Evolutionary conservation across 2,113 vertebrate genomes (phyloP).

Genomic region (mouse (Mus musculus)): DNA sequence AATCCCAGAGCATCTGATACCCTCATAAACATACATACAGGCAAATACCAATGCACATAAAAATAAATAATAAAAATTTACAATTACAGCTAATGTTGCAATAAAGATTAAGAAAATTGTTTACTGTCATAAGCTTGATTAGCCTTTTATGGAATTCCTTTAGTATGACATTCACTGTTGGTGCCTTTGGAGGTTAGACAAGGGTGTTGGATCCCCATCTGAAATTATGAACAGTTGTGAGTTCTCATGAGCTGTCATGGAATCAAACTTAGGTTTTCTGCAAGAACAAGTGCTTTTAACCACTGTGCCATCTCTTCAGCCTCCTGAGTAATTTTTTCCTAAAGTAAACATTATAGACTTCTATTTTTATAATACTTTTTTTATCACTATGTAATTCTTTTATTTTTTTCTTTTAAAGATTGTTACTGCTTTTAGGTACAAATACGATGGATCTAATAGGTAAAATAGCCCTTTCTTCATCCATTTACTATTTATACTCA

Average conservation of each 20-base stretch:
- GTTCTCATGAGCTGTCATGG: no score
- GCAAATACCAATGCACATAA: neutral
- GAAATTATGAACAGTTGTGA: no score
- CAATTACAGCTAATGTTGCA: slow-evolving; percentile 52
- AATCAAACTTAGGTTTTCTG: no score
- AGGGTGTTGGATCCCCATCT: no score
- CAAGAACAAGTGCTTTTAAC: no score
- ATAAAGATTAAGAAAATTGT: slow-evolving; percentile 42
- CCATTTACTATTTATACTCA: slow-evolving; percentile 43
- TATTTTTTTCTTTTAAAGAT: slow-evolving; percentile 6
- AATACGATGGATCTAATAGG: slow-evolving; percentile 40
- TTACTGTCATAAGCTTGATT: slow-evolving; percentile 33
- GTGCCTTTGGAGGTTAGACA: no score
- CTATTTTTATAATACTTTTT: slow-evolving; percentile 46
- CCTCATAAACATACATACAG: neutral
- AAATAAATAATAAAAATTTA: neutral
- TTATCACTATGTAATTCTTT: slow-evolving; percentile 56
- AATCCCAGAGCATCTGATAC: neutral
- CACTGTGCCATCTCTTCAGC: no score
- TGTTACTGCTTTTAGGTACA: slow-evolving; percentile 55
- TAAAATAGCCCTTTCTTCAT: slow-evolving; percentile 61
- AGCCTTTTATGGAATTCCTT: slow-evolving; percentile 46
- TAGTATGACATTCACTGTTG: neutral
- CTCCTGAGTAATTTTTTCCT: no score
- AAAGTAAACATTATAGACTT: slow-evolving; percentile 58